Base-by-base conservation (phyloP, 2,113 vertebrate species). In the Stegastes partitus region DNA sequence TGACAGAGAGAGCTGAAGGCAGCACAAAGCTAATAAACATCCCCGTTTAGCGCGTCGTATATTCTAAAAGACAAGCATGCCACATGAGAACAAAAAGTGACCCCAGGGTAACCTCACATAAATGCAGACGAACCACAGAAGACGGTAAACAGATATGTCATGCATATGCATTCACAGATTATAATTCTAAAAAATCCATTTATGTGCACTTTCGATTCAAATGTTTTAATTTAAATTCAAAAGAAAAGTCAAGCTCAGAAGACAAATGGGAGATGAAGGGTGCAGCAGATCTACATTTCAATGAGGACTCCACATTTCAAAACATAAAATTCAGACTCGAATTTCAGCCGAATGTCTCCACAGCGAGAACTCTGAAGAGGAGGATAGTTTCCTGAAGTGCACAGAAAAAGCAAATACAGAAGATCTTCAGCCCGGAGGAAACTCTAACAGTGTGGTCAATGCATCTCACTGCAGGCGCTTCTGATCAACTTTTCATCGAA, bases 221-320 rank as follows among this genome's bases (percentile, higher is more conserved):
- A 18, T 62, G 16, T 42, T 62, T 44, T 10, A 11, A 62, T 47
- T 26, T 3, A 18, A 63, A 45, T 34, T 42, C 2, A 22, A 61
- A 59, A 22, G 19, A 42, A 28, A 39, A 56, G 16, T 56, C 5
- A 3, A 23, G 9, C 15, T 45, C 37, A 56, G 45, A 68, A 42
- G 65, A 34, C 45, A 25, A n/a, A 6, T 5, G 68, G 39, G 31
- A 53, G 28, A 63, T 54, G 49, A 44, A 74, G 49, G 23, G n/a
- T 3, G 0, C 23, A 31, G 34, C 37, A 63, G 47, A 58, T 62
- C 34, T 42, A 44, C 50, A 22, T 74, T 64, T 45, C 59, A 54
- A 31, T 31, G 59, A 55, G 28, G 59, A 74, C 28, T 34, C 49
- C 15, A 47, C 26, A 37, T 77, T 61, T 68, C 5, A 19, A 51